A percentile compares a stretch with the other conserved stretches of the same genome.
Conservation (phyloP, 1,140 invertebrate genomes). For the Matsumurasca onukii region DNA sequence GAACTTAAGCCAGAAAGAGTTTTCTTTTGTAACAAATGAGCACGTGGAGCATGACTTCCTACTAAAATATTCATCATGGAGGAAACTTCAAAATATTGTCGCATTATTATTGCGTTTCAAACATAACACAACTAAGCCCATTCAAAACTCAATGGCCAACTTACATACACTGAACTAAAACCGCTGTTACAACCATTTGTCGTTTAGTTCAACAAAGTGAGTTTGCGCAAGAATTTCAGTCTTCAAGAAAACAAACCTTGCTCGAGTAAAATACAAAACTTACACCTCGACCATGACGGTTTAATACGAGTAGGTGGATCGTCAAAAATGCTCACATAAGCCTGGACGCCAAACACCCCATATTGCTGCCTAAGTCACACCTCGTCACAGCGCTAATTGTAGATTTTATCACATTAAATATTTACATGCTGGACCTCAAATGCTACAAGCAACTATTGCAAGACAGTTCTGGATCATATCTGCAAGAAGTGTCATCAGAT, state of each 20-base stretch:
- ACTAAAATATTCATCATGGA: background rate
- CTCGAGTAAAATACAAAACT: background rate
- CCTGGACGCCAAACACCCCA: no score
- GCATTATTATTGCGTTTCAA: background rate
- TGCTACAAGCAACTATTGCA: background rate
- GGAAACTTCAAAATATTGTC: background rate
- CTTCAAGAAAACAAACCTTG: background rate
- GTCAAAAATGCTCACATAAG: background rate
- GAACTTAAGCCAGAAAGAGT: background rate
- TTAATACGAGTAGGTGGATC: background rate
- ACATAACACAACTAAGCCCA: background rate
- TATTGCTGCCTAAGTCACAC: no score
- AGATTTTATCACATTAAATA: background rate
- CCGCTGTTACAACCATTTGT: background rate
- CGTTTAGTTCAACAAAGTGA: background rate
- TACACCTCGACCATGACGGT: background rate
- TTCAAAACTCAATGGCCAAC: background rate
- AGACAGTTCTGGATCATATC: background rate
- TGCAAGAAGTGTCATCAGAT: background rate
- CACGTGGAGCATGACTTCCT: background rate
- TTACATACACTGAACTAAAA: background rate
- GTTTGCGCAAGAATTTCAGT: background rate
- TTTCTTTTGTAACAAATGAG: background rate
- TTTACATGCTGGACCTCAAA: background rate
- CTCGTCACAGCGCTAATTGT: background rate